Base-by-base conservation (phyloP, 92 coral and sea anemone species). In the Ricordea florida region DNA sequence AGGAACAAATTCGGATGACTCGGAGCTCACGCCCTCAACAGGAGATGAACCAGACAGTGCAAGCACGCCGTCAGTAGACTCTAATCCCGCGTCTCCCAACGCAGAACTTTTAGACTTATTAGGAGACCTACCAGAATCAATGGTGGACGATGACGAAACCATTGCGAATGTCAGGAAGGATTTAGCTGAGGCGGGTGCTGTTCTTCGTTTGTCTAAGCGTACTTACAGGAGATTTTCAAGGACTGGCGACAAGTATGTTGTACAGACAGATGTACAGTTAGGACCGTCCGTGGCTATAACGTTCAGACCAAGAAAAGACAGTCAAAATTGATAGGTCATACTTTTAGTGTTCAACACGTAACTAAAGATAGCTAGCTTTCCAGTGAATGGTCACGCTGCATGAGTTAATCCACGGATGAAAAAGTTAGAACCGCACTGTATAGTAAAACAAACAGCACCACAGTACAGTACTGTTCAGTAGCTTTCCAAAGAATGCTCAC, bases 111-210 rank as follows among this genome's bases (percentile, higher is more conserved):
- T 87, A 20, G 83, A 87, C 31, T 61, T 91, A 38, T 51, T 91
- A 30, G 65, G 90, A 10, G 97, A 91, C 18, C 80, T 91, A 18
- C 97, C 97, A 10, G 97, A 91, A 67, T 87, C 97, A 11, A 29
- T 91, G 65, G 97, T 91, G 6, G 97, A 91, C 49, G 97, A 91
- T 52, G 93, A 91, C 2, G 93, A 83, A 20, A 91, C 97, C 2
- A 48, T 87, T 45, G 90, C 79, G 29, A 75, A 67, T 30, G 85
- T 91, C 22, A 79, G 97, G 45, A 66, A 78, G 17, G 73, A 85
- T 38, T 85, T 91, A n/a, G 92, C 90, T 30, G 83, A 91, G 23
- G 73, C 83, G 18, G 97, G 97, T 14, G 87, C 93, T 1, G 92
- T 91, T 29, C 34, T 91, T 26, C 37, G 97, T 33, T 73, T 91